Percentiles rank a stretch among this genome's conserved stretches.
Conservation (phyloP, 2,113 vertebrate genomes). For the Tragelaphus scriptus region DNA sequence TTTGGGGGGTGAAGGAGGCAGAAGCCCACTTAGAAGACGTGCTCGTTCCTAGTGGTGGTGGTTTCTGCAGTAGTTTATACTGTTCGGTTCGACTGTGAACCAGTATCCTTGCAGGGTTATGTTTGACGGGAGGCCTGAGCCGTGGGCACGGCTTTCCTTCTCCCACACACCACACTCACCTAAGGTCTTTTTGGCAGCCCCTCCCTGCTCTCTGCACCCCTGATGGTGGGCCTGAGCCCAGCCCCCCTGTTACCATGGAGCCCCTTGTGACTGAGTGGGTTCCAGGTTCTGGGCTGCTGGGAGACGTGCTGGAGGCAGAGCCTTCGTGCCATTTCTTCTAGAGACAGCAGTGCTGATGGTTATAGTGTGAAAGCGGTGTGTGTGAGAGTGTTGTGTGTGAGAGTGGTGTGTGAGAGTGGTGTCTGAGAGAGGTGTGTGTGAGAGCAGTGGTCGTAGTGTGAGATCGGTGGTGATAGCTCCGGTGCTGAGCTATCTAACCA, state of each 20-base stretch:
- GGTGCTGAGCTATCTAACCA: no score
- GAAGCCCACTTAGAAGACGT: background rate
- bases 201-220: background rate
- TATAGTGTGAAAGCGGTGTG: no score
- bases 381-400: no score
- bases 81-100: background rate
- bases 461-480: no score
- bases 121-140: accelerated
- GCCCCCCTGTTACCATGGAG: background rate
- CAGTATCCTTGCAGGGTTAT: background rate
- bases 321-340: no score
- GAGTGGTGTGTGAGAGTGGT: no score
- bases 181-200: background rate
- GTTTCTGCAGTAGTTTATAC: background rate
- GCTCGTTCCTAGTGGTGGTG: background rate
- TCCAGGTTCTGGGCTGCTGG: background rate
- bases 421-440: no score
- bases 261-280: accelerated
- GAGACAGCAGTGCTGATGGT: no score
- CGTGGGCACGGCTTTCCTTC: no score
- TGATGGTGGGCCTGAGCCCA: accelerated
- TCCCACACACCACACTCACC: background rate
- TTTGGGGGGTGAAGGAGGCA: background rate
- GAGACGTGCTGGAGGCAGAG: no score
- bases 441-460: no score